Evolutionary conservation across 2,797 vertebrate genomes (phyloP).

Genomic region (Apodemus agrarius): DNA sequence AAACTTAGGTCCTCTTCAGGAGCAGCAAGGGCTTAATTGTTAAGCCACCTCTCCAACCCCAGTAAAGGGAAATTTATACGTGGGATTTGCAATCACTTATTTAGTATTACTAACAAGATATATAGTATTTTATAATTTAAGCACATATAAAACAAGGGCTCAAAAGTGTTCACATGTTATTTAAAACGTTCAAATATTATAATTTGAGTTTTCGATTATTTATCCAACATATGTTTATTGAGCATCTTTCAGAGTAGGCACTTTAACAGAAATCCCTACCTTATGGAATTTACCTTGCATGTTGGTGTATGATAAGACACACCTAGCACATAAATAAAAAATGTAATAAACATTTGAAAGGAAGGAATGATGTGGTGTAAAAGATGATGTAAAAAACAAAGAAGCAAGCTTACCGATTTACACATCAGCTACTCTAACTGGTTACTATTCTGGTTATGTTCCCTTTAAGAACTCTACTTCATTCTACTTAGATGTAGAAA

Average conservation of each 20-base stretch:
- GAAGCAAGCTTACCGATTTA: neutral
- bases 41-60: neutral
- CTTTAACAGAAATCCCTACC: neutral
- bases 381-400: neutral
- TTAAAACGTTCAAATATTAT: neutral
- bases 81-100: conserved; percentile 36
- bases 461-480: conserved; percentile 9
- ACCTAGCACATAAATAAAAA: conserved; percentile 41
- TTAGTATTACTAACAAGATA: conserved; percentile 50
- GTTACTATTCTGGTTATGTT: neutral
- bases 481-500: conserved; percentile 29
- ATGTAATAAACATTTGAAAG: conserved; percentile 32
- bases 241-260: neutral
- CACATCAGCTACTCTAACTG: neutral
- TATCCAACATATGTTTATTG: conserved; percentile 17
- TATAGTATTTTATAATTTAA: conserved; percentile 48
- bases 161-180: neutral
- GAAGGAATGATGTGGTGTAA: conserved; percentile 33
- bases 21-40: neutral
- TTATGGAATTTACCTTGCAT: conserved; percentile 48
- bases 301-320: neutral
- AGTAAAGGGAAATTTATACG: conserved; percentile 26
- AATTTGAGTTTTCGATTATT: conserved; percentile 48
- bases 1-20: neutral
- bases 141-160: neutral